Evolutionary conservation across 2,797 vertebrate genomes (phyloP), one percentile per base, ranked within the genome.

Genomic region (Odontamblyopus rebecca): DNA sequence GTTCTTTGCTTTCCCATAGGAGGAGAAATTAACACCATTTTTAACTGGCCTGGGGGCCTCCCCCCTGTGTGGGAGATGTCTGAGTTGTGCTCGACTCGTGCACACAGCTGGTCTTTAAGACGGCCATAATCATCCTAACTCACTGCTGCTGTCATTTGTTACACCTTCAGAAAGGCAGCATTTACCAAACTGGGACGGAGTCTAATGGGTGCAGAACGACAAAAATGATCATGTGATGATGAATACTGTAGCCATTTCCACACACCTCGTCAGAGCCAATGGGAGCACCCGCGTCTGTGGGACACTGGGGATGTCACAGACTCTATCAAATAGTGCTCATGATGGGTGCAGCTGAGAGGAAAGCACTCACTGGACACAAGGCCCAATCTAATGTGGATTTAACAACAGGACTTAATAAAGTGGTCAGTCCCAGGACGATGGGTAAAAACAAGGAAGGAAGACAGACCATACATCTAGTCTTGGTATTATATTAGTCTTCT

Each of bases 1-100:
- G 88, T 92, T 93, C 93, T 93, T 93, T 93, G 93, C 92, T 94
- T 91, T 91, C 93, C 93, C 92, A 94, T 93, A 94, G 93, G 94
- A 94, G 88, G 89, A 93, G 91, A 94, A 94, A 94, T 94, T 94
- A 94, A 94, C 93, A 94, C 93, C 92, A 94, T 95, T 95, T 94
- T 94, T 94, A 94, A 94, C 93, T 93, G 93, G 92, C 93, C 93
- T 78, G 89, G 90, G 92, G 93, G 91, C 90, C 92, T 92, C 89
- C 92, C 90, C 90, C 91, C 87, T 85, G 86, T 90, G 89, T 91
- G 89, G 89, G 87, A 90, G 89, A 91, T 86, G 89, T 90, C 87
- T 87, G 88, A 91, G 88, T 90, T 88, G 82, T 87, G 85, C 87
- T 90, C 70, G 75, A 77, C 75, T 74, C 84, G 72, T 81, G 76